Conservation (phyloP, 2,888 invertebrate genomes). For the Papilio gigon region DNA sequence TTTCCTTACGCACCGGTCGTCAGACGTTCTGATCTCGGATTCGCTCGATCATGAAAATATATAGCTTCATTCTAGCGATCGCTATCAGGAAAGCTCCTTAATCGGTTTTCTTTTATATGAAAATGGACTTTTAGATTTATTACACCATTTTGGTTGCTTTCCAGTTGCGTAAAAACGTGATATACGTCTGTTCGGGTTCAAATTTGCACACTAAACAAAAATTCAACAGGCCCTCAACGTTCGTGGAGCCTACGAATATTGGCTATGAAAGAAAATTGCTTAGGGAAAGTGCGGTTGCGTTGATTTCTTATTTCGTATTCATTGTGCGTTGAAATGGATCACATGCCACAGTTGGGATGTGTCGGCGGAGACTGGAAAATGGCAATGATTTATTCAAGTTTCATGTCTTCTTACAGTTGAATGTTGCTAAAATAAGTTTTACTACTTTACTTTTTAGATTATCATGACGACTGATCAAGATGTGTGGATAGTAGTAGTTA, state of each 20-base stretch:
- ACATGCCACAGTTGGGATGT: constrained; percentile 60
- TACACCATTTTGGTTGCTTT: constrained; percentile 75
- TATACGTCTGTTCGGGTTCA: constrained; percentile 69
- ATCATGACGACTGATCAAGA: too few species aligned
- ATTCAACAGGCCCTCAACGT: constrained; percentile 67
- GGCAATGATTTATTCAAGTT: constrained; percentile 48
- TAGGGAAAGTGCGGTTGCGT: constrained; percentile 72
- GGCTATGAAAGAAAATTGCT: constrained; percentile 76
- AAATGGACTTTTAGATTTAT: constrained; percentile 81
- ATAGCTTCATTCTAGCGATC: constrained; percentile 80
- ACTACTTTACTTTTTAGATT: neutral
- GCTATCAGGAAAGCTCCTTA: constrained; percentile 80
- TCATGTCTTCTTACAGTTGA: constrained; percentile 14
- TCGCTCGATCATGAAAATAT: constrained; percentile 81
- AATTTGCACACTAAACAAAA: constrained; percentile 77
- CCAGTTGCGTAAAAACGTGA: constrained; percentile 69
- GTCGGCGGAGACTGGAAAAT: constrained; percentile 49
- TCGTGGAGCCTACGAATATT: constrained; percentile 67
- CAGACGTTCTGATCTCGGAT: constrained; percentile 77
- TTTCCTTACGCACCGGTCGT: constrained; percentile 77
- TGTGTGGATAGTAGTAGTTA: too few species aligned
- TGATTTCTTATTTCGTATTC: constrained; percentile 80
- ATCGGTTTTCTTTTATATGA: constrained; percentile 82
- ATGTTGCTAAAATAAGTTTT: neutral
- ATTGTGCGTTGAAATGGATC: constrained; percentile 75